A percentile compares a stretch with the other conserved stretches of the same genome.
phyloP scores from a whole-genome alignment of 2,888 invertebrate species.

The Myathropa florea region DNA sequence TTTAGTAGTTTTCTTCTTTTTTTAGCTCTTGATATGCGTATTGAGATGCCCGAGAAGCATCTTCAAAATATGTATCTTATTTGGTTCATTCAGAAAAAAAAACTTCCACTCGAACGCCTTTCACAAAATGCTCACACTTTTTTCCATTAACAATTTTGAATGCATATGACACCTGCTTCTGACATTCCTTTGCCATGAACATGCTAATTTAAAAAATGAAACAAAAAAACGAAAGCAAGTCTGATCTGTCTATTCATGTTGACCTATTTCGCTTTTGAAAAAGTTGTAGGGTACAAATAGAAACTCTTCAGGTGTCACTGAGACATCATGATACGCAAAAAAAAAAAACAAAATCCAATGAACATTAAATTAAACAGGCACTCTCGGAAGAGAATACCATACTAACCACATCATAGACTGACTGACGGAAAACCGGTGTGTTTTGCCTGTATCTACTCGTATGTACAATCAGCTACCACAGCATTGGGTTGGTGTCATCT shows the following conservation, averaged over 20 bases:
- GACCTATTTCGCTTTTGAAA: conserved; percentile 2
- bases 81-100: background rate
- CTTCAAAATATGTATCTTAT: background rate
- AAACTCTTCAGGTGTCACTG: conserved; percentile 6
- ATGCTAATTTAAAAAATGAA: background rate
- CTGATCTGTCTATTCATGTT: background rate
- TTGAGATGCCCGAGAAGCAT: too few relatives aligned
- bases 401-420: background rate
- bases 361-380: background rate
- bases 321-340: conserved; percentile 1
- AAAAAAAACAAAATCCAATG: background rate
- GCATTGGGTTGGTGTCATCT: conserved; percentile 26
- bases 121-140: background rate
- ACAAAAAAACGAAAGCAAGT: conserved; percentile 18
- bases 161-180: background rate
- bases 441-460: background rate
- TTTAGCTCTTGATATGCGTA: too few relatives aligned
- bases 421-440: background rate
- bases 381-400: conserved; percentile 10
- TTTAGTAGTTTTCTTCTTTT: background rate
- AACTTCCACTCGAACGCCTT: background rate
- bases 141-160: background rate
- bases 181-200: background rate
- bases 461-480: too few relatives aligned
- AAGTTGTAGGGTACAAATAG: background rate